Evolutionary conservation across 1,140 invertebrate genomes (phyloP), one percentile per base, ranked within the genome.

Genomic region (Listronotus bonariensis): DNA sequence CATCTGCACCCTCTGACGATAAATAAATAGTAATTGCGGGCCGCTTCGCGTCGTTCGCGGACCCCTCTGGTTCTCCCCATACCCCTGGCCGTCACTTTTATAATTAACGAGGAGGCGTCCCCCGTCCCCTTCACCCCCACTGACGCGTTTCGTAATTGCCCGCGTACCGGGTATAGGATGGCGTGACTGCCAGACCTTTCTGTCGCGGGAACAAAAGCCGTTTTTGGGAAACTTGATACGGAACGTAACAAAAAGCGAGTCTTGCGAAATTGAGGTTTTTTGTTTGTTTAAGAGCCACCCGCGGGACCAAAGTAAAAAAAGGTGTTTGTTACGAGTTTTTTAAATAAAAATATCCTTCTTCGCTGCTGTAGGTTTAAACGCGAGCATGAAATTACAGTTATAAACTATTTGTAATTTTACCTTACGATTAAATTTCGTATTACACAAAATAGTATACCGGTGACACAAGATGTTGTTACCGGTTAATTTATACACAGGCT

Each of bases 21-120:
- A 41, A 40, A 57, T 46, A 52, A 34, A 41, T 57, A 31, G 40
- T 46, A 57, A 57, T 57, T 57, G 55, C 20, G 34, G 15, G 43
- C 18, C 40, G 46, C 12, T 31, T 43, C 26, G 45, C 42, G 18
- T 18, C 46, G 18, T 49, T 49, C 31, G 46, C 31, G 46, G 31
- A 49, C 46, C 32, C 14, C 42, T 32, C 31, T 31, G 56, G 6
- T 14, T 6, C 14, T 17, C 42, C 56, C 55, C 12, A 10, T 3
- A 4, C 42, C 53, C 53, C 53, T 18, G 20, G 20, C 42, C 55
- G 55, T 57, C 55, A 57, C 55, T 57, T 57, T 57, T 60, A 60
- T 60, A 60, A 60, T 60, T 60, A 60, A 60, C 57, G 57, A 60
- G 57, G 49, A 60, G 43, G 14, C 32, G 32, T 32, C 46, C 18